Percentiles rank a stretch among this genome's conserved stretches.
Conservation (phyloP, 2,113 vertebrate genomes). For the Sinosuthora webbiana region DNA sequence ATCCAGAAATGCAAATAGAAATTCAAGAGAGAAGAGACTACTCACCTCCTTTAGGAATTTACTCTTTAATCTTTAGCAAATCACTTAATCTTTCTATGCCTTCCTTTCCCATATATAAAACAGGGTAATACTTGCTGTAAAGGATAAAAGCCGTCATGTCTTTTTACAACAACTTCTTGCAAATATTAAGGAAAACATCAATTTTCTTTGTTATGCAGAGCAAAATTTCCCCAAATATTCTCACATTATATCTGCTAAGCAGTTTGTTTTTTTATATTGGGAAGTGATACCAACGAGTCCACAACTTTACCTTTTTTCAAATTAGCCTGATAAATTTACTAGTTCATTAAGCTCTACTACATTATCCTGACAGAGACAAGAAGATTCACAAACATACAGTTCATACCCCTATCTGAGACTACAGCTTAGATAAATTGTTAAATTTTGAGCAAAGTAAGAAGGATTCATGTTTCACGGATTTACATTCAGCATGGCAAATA, state of each 20-base stretch:
- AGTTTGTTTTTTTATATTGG: not conserved
- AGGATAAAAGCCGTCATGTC: not conserved
- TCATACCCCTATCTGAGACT: not conserved
- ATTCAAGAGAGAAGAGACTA: not conserved
- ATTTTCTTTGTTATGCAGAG: not conserved
- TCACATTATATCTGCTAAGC: not conserved
- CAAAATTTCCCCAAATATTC: not conserved
- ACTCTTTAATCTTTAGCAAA: not conserved
- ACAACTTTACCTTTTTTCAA: not conserved
- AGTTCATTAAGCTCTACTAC: not conserved
- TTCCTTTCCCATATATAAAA: not conserved
- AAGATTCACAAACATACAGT: not conserved
- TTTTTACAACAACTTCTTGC: not conserved
- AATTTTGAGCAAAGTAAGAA: not conserved
- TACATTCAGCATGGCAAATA: not conserved
- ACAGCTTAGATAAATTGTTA: not conserved
- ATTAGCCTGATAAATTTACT: not conserved
- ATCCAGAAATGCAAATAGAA: not conserved
- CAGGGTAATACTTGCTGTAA: not conserved
- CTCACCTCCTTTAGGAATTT: not conserved
- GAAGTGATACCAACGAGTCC: not conserved
- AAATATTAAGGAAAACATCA: not conserved
- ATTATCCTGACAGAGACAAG: not conserved
- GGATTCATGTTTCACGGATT: not conserved
- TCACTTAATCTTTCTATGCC: not conserved